Base-by-base conservation (phyloP, 1,140 invertebrate species). In the Neodiprion lecontei region DNA sequence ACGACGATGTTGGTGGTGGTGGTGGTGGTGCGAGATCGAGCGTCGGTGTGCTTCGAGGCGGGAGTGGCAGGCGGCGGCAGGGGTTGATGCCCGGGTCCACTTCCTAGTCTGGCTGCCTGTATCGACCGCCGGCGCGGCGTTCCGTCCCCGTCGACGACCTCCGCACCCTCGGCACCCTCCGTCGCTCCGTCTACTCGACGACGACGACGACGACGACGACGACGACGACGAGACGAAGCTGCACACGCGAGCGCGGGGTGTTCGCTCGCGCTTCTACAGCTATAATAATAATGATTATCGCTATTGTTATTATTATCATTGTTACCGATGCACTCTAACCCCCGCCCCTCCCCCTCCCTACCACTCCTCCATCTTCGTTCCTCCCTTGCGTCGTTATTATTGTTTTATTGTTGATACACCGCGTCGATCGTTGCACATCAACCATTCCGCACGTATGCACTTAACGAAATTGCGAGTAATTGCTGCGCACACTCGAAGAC, bases 21-120 rank as follows among this genome's bases (percentile, higher is more conserved):
- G 28, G 28, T 40, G 28, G 28, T 40, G 53, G 53, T 61, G n/a
- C n/a, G 53, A 61, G 53, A 61, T 61, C n/a, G 53, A 61, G 53
- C n/a, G 53, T 14, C 53, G 53, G 11, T 12, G 53, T 17, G 53
- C 11, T 12, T 61, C 53, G 53, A 7, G 53, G 5, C 53, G 0
- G 7, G 53, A 61, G 53, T 61, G n/a, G 53, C 53, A 61, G 28
- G 53, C 53, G 28, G 53, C 53, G 9, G 11, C 53, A 73, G 81
- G 83, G 84, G 84, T 85, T 85, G 83, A 85, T 83, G 84, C 83
- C 84, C 83, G 84, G 83, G 84, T 82, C 80, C 81, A 81, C 82
- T 85, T 84, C 82, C 84, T 83, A 82, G 84, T 83, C 84, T 83
- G 84, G 80, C 80, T 79, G 80, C 82, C 82, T 84, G 84, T 85